Conservation (phyloP, 2,888 invertebrate genomes). For the Nudaria mundana region DNA sequence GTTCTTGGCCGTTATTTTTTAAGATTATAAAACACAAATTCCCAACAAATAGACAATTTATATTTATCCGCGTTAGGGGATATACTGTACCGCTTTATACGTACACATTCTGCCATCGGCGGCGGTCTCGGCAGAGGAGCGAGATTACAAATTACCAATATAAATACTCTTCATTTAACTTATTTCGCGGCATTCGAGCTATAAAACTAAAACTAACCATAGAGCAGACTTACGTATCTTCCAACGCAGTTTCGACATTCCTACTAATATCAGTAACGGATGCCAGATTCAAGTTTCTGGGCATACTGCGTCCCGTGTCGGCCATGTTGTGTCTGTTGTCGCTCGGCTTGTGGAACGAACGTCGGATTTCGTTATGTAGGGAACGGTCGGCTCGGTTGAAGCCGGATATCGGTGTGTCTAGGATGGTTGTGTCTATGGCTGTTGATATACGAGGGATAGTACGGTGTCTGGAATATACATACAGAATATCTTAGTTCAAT, state of each 20-base stretch:
- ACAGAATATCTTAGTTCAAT: no score
- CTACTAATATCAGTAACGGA: slow-evolving; percentile 33
- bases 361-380: slow-evolving; percentile 61
- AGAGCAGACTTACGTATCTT: slow-evolving; percentile 25
- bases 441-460: slow-evolving; percentile 72
- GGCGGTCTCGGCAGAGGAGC: no score
- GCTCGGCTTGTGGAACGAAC: slow-evolving; percentile 71
- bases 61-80: no score
- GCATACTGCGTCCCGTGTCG: slow-evolving; percentile 69
- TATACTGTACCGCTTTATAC: no score
- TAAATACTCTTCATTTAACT: no score
- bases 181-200: no score
- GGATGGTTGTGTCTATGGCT: slow-evolving; percentile 48
- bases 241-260: slow-evolving; percentile 17
- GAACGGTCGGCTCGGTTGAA: slow-evolving; percentile 55
- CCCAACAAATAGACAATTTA: no score
- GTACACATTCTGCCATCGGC: no score
- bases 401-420: slow-evolving; percentile 42
- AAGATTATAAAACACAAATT: no score
- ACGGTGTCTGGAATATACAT: slow-evolving; percentile 61
- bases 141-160: no score
- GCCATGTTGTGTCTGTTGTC: slow-evolving; percentile 46
- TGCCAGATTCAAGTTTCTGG: slow-evolving; percentile 78
- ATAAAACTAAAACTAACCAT: no score
- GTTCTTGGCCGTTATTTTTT: no score